These are phyloP conservation scores for Gambusia affinis DNA, from an alignment of 2,113 vertebrate species.

Conservation along the genomic window DNA sequence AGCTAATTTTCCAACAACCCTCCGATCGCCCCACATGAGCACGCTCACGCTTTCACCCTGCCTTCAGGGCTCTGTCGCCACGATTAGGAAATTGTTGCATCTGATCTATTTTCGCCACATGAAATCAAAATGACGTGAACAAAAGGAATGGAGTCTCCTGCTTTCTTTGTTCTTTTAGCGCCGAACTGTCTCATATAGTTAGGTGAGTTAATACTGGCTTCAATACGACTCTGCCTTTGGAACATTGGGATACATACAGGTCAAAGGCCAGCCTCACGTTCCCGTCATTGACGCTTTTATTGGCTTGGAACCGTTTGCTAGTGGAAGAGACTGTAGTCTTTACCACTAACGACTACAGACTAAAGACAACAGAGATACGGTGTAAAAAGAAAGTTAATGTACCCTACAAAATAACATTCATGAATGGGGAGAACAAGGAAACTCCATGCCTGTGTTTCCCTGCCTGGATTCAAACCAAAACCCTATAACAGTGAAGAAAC, in stretches of 20 bases:
- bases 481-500: too few species aligned
- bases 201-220: conserved; percentile 10
- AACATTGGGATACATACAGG: background rate
- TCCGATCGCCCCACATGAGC: conserved; percentile 19
- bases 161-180: conserved; percentile 58
- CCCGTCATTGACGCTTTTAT: too few species aligned
- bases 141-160: conserved; percentile 27
- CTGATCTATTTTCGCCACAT: conserved; percentile 52
- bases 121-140: conserved; percentile 66
- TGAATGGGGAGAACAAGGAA: too few species aligned
- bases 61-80: conserved; percentile 57
- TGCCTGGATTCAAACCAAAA: too few species aligned
- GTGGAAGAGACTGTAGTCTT: too few species aligned
- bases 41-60: conserved; percentile 17
- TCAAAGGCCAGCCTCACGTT: background rate
- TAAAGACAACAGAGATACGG: too few species aligned
- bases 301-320: too few species aligned
- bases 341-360: too few species aligned
- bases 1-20: conserved; percentile 83
- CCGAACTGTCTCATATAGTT: conserved; percentile 42
- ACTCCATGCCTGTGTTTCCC: too few species aligned
- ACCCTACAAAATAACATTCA: too few species aligned
- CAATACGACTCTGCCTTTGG: conserved; percentile 1
- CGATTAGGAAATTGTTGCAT: conserved; percentile 48
- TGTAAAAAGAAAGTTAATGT: too few species aligned